Percentiles rank a stretch among this genome's conserved stretches.
Conservation (phyloP, 1,140 invertebrate genomes). For the Cyrtorhinus lividipennis region DNA sequence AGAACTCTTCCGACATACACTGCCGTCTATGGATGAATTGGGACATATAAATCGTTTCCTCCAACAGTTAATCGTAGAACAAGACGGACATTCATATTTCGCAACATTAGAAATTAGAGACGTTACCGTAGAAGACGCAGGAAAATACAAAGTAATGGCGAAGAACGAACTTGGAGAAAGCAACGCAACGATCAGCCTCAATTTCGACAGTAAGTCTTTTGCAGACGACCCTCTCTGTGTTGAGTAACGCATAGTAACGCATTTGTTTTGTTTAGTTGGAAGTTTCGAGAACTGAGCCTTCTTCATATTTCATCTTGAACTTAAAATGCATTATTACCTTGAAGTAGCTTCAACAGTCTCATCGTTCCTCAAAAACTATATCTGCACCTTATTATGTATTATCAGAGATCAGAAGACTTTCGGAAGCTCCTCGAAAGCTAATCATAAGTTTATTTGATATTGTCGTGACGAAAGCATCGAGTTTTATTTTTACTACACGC, state of each 20-base stretch:
- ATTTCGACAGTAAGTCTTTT: slow-evolving; percentile 87
- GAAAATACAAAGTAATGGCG: slow-evolving; percentile 90
- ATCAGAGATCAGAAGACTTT: too few species aligned
- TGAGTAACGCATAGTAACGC: neutral
- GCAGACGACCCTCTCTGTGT: neutral
- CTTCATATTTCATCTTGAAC: slow-evolving; percentile 4
- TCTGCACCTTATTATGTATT: too few species aligned
- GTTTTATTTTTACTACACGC: too few species aligned
- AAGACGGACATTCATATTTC: slow-evolving; percentile 86
- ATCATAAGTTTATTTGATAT: too few species aligned
- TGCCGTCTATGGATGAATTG: too few species aligned
- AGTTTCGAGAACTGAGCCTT: neutral
- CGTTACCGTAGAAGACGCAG: slow-evolving; percentile 91
- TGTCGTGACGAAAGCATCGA: too few species aligned
- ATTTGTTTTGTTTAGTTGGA: neutral
- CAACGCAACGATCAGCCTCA: slow-evolving; percentile 88
- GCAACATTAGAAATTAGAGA: slow-evolving; percentile 82
- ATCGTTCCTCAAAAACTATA: too few species aligned
- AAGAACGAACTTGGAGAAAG: slow-evolving; percentile 93
- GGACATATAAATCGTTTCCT: too few species aligned
- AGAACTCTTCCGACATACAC: too few species aligned
- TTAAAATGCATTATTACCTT: too few species aligned
- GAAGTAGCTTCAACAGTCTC: too few species aligned
- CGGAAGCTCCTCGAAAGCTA: too few species aligned
- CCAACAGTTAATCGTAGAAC: slow-evolving; percentile 65